A percentile compares a stretch with the other conserved stretches of the same genome.
These are phyloP conservation scores for Centroberyx gerrardi DNA, from an alignment of 2,797 vertebrate species.

Conservation along the genomic window DNA sequence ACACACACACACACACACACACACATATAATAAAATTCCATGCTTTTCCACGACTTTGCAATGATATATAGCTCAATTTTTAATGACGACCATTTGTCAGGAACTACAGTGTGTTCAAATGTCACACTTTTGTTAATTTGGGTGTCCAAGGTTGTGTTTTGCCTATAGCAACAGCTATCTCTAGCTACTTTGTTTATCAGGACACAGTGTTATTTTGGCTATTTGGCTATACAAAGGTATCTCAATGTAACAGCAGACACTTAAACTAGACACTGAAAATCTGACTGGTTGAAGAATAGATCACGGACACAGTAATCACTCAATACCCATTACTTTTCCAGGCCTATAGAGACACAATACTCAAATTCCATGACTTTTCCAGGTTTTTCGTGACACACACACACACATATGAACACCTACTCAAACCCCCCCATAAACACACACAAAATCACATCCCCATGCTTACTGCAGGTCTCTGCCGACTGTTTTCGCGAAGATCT, in stretches of 20 bases:
- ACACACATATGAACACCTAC: too few species aligned
- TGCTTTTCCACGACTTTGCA: neutral
- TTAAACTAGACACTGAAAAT: neutral
- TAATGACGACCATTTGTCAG: neutral
- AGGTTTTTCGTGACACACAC: too few species aligned
- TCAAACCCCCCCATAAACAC: neutral
- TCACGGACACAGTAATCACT: neutral
- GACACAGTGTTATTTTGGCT: neutral
- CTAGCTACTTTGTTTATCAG: neutral
- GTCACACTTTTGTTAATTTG: neutral
- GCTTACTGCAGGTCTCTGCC: conserved; percentile 93
- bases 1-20: neutral
- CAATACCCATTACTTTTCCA: neutral
- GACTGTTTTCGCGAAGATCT: conserved; percentile 91
- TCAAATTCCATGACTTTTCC: too few species aligned
- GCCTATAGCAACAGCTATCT: neutral
- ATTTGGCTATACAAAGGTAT: neutral
- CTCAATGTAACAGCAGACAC: conserved; percentile 2
- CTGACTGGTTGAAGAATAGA: neutral
- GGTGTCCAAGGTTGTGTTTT: neutral
- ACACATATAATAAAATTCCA: neutral
- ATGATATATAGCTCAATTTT: neutral
- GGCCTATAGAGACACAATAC: too few species aligned
- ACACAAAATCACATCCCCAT: neutral
- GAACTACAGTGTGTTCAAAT: neutral